phyloP scores from a whole-genome alignment of 2,888 invertebrate genomes.

The Machimus rusticus region DNA sequence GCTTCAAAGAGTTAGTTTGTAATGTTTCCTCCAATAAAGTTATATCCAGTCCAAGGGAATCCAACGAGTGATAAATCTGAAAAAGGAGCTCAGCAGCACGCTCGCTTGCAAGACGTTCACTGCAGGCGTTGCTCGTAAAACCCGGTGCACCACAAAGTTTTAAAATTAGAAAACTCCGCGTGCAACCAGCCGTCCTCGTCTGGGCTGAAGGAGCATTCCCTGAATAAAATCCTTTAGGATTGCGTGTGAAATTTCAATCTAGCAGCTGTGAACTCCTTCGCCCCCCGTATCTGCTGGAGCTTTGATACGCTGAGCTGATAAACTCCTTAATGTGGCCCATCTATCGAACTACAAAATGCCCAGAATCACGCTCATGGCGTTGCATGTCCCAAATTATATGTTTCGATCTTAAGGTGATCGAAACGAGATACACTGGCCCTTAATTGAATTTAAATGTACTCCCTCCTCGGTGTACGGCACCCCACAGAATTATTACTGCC shows the following conservation, averaged over 20 bases:
- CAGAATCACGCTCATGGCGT: background rate
- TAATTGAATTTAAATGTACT: constrained; percentile 13
- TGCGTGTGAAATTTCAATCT: background rate
- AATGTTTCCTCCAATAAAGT: constrained; percentile 1
- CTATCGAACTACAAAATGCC: constrained; percentile 15
- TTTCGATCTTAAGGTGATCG: background rate
- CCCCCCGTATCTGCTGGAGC: background rate
- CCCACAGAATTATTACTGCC: background rate
- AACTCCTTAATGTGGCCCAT: background rate
- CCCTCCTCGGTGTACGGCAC: background rate
- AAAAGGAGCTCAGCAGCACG: background rate
- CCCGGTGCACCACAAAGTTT: background rate
- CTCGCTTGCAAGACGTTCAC: background rate
- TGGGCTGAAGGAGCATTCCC: background rate
- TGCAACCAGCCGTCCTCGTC: background rate
- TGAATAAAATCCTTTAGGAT: background rate
- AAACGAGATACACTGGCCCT: background rate
- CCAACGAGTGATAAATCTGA: background rate
- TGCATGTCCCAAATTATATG: constrained; percentile 1
- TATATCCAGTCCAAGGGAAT: constrained; percentile 2
- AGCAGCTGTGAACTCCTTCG: background rate
- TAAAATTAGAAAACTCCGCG: background rate
- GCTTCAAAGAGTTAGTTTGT: background rate
- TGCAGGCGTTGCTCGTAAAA: background rate
- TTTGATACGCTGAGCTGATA: background rate